phyloP scores from a whole-genome alignment of 2,888 invertebrate species.

The Heliconius erato region DNA sequence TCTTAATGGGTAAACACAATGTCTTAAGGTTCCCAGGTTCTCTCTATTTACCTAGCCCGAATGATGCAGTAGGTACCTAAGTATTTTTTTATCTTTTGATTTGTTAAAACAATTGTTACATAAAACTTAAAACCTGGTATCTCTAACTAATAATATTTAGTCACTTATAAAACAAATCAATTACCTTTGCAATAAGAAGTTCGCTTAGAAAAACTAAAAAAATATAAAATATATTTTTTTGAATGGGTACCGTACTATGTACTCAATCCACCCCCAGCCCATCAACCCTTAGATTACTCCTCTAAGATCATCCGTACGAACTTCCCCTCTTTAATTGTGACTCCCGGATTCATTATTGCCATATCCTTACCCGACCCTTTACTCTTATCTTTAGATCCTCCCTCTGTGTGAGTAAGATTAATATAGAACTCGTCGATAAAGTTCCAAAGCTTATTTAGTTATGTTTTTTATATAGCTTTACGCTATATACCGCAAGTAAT shows the following conservation, averaged over 20 bases:
- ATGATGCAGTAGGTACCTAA: too few species aligned
- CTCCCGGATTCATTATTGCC: conserved; percentile 82
- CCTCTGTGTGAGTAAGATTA: conserved; percentile 54
- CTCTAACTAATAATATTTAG: background rate
- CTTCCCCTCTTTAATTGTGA: conserved; percentile 84
- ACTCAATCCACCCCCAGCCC: conserved; percentile 53
- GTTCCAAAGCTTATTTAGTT: background rate
- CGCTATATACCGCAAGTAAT: too few species aligned
- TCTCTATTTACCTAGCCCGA: too few species aligned
- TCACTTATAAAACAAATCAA: background rate
- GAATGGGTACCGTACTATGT: conserved; percentile 25
- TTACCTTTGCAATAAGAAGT: background rate
- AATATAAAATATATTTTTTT: background rate
- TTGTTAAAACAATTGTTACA: too few species aligned
- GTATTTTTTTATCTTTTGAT: too few species aligned
- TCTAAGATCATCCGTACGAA: conserved; percentile 82
- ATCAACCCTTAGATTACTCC: conserved; percentile 71
- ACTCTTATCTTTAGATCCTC: conserved; percentile 76
- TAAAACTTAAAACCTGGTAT: too few species aligned
- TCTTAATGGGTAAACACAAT: too few species aligned
- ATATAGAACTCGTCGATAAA: conserved; percentile 17
- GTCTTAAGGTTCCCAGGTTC: too few species aligned
- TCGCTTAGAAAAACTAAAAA: too few species aligned
- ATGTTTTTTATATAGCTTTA: too few species aligned
- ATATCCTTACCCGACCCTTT: conserved; percentile 79